Conservation (phyloP, 2,113 vertebrate species). For the Puma concolor region DNA sequence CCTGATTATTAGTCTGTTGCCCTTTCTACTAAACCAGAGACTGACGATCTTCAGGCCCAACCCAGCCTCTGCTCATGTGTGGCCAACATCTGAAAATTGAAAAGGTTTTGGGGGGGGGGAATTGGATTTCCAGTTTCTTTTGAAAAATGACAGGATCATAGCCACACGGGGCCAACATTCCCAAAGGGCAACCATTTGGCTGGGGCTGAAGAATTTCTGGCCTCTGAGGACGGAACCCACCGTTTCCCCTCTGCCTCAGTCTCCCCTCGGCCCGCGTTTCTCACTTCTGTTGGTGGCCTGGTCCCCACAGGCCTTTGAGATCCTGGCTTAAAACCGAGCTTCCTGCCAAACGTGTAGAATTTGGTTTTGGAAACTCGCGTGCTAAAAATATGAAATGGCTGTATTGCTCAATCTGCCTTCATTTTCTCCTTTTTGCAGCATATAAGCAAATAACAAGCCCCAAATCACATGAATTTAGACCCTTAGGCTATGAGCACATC, state of each 20-base stretch:
- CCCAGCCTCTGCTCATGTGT: not conserved
- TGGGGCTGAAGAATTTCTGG: not conserved
- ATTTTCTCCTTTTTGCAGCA: slow-evolving; percentile 33
- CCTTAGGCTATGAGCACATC: slow-evolving; percentile 42
- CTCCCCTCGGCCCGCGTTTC: not conserved
- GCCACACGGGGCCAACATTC: not conserved
- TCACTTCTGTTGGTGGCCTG: not conserved
- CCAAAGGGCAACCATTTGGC: not conserved
- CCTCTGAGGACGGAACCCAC: not conserved
- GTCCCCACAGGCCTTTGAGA: not conserved
- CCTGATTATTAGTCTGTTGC: not conserved
- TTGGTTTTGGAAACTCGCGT: slow-evolving; percentile 56
- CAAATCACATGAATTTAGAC: slow-evolving; percentile 58
- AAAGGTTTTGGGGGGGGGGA: not conserved
- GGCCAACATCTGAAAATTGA: not conserved
- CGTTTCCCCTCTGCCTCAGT: not conserved
- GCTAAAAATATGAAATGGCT: slow-evolving; percentile 58
- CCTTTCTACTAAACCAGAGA: slow-evolving; percentile 20
- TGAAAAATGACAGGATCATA: not conserved
- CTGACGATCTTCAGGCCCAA: not conserved
- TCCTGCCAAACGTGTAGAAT: slow-evolving; percentile 43
- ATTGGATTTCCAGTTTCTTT: not conserved
- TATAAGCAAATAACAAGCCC: slow-evolving; percentile 65
- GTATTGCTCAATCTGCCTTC: slow-evolving; percentile 34
- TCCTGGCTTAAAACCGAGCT: slow-evolving; percentile 20